phyloP scores from a whole-genome alignment of 92 coral and sea anemone species.

The Nematostella vectensis region DNA sequence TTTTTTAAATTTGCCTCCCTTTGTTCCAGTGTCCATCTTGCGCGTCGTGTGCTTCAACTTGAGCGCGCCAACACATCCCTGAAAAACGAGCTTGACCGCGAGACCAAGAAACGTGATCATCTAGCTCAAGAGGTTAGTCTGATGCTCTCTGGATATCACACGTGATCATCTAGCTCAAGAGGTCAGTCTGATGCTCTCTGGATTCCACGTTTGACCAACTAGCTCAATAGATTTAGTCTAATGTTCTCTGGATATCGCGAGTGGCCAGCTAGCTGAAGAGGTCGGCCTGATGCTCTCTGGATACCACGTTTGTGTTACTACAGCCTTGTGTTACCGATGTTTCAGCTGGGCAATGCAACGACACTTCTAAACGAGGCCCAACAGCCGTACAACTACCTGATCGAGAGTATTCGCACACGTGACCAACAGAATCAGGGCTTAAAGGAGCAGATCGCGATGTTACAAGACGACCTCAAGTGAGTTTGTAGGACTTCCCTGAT shows the following conservation, averaged over 20 bases:
- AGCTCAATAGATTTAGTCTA: slow-evolving; percentile 61
- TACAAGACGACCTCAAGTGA: slow-evolving; percentile 75
- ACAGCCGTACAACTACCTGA: slow-evolving; percentile 91
- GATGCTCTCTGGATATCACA: no score
- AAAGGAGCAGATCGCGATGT: slow-evolving; percentile 50
- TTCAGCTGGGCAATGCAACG: slow-evolving; percentile 72
- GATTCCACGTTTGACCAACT: slow-evolving; percentile 82
- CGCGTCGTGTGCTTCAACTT: slow-evolving; percentile 91
- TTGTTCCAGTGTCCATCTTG: slow-evolving; percentile 72
- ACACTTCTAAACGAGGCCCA: slow-evolving; percentile 90
- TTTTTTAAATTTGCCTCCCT: no score
- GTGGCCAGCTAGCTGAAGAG: no score
- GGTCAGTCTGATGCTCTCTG: slow-evolving; percentile 44
- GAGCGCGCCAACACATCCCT: slow-evolving; percentile 90
- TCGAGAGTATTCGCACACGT: slow-evolving; percentile 89
- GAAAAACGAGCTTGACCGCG: slow-evolving; percentile 78
- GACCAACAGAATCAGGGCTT: slow-evolving; percentile 75
- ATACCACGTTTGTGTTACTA: no score
- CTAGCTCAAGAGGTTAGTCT: slow-evolving; percentile 74
- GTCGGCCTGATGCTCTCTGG: no score
- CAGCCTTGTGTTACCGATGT: no score
- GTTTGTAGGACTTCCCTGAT: no score
- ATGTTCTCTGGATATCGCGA: no score
- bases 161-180: slow-evolving; percentile 82
- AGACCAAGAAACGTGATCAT: slow-evolving; percentile 63